These are phyloP conservation scores for Syrphus vitripennis DNA, from an alignment of 2,888 invertebrate genomes.

Conservation along the genomic window DNA sequence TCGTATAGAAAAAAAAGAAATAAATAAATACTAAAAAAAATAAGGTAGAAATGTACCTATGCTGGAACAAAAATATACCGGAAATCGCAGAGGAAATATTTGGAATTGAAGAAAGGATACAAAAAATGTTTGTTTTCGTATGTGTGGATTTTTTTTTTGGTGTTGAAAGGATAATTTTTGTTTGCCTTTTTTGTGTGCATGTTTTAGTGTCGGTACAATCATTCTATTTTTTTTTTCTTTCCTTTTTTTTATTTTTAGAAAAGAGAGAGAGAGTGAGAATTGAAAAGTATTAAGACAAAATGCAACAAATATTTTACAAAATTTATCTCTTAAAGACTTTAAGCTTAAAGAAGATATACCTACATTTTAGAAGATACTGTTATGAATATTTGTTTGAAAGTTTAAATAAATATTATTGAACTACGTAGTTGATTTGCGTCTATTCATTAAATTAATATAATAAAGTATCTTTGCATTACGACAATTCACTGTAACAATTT, in stretches of 20 bases:
- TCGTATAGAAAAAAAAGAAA: background rate
- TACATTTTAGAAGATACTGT: background rate
- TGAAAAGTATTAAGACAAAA: background rate
- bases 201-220: background rate
- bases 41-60: background rate
- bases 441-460: no score
- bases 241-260: background rate
- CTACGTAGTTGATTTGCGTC: no score
- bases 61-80: slow-evolving; percentile 29
- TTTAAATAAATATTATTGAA: no score
- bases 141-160: background rate
- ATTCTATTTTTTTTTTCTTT: background rate
- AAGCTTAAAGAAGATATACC: background rate
- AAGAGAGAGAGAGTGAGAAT: background rate
- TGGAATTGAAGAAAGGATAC: slow-evolving; percentile 23
- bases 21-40: background rate
- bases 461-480: no score
- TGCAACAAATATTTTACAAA: background rate
- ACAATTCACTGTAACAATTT: no score
- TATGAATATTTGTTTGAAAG: no score
- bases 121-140: slow-evolving; percentile 45
- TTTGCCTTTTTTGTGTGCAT: background rate
- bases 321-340: background rate
- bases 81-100: slow-evolving; percentile 61
- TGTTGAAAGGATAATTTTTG: slow-evolving; percentile 13